Evolutionary conservation across 2,113 vertebrate genomes (phyloP), one percentile per base, ranked within the genome.

Genomic region (Saccopteryx bilineata): DNA sequence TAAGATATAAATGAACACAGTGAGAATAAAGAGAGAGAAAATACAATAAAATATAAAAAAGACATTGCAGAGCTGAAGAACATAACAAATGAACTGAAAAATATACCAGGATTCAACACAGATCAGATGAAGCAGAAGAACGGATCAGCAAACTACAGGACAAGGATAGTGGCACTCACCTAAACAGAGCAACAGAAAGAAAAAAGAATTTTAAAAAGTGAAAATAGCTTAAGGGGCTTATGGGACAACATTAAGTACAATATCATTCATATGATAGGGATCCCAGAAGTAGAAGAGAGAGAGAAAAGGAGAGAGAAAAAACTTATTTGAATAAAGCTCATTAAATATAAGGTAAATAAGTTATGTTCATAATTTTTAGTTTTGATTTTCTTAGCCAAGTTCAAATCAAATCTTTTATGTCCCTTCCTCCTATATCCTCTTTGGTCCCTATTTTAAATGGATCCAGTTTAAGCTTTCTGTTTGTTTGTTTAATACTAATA

Each of bases 381-480:
- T 93, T 74, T 48, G 79, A 39, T 65, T 83, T 94, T 90, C 50
- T 75, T 82, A 88, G 31, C 23, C 23, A 90, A 68, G 9, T 50
- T 72, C 18, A 52, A 86, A n/a, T 26, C 18, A 28, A 72, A 33
- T 11, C 82, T 92, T 92, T 90, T 5, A 74, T 66, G 79, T 92
- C 17, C 8, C 14, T 5, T 21, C n/a, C 33, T 80, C 23, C 39
- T 90, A 26, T 48, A 54, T 84, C 46, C 48, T 69, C 18, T 39
- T 69, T 96, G 56, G 46, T 82, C 48, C 46, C n/a, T 90, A 18
- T 92, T 93, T 95, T 74, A 82, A 68, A 66, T 26, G 66, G 19
- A 79, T 78, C 90, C 19, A n/a, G n/a, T 86, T 79, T 89, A 95
- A 88, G 17, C 8, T 48, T 80, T 80, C 74, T 65, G 28, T 66